These are phyloP conservation scores for Eidolon dupreanum DNA, from an alignment of 2,797 vertebrate species.

Conservation along the genomic window DNA sequence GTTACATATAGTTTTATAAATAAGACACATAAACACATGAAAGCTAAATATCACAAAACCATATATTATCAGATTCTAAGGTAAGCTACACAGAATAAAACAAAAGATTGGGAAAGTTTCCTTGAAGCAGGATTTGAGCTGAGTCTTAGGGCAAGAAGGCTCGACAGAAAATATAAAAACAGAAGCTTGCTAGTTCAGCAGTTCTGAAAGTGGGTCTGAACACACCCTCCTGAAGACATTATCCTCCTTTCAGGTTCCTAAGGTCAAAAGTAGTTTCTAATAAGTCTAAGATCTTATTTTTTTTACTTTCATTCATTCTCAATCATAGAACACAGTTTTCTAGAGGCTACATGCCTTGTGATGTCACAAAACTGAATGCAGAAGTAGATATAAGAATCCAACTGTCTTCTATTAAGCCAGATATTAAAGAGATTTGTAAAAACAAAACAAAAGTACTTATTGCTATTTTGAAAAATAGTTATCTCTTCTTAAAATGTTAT, in stretches of 20 bases:
- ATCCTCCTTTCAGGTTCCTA: not conserved
- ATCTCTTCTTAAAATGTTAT: slow-evolving; percentile 12
- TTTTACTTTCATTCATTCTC: not conserved
- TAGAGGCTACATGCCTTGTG: not conserved
- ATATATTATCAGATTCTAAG: not conserved
- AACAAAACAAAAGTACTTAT: not conserved
- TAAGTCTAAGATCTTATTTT: not conserved
- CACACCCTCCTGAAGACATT: not conserved
- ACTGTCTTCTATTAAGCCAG: not conserved
- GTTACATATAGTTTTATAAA: not conserved
- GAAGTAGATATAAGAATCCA: not conserved
- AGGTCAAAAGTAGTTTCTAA: not conserved
- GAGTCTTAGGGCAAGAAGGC: not conserved
- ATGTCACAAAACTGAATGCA: not conserved
- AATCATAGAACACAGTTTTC: not conserved
- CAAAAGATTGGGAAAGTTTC: not conserved
- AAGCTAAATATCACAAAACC: not conserved
- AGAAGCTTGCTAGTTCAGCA: not conserved
- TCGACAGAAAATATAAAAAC: not conserved
- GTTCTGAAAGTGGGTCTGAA: not conserved
- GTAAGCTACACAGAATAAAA: not conserved
- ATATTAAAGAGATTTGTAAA: slow-evolving; percentile 2
- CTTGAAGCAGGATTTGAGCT: not conserved
- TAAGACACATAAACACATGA: not conserved
- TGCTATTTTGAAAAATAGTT: not conserved